Conservation (phyloP, 1,140 invertebrate species). For the Phortica variegata region DNA sequence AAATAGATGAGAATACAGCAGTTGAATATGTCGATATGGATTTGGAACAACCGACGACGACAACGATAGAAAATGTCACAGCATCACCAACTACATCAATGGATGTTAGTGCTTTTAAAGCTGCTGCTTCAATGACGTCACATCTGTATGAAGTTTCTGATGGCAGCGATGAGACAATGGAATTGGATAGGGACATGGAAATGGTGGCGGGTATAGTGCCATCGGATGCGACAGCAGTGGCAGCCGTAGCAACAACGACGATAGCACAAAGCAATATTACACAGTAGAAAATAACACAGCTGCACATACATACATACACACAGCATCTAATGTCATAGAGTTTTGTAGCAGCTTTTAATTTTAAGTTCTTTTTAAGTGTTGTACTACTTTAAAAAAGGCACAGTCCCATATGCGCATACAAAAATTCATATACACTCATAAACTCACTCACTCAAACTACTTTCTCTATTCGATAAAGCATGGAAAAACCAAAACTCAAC, state of each 20-base stretch:
- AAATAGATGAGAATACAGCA: conserved; percentile 43
- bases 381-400: conserved; percentile 11
- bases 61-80: conserved; percentile 30
- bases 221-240: not conserved
- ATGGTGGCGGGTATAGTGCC: conserved; percentile 3
- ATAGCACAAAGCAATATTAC: conserved; percentile 5
- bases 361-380: too few species aligned
- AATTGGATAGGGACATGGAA: not conserved
- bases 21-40: conserved; percentile 54
- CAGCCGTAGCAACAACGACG: not conserved
- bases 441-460: too few species aligned
- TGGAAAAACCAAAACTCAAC: too few species aligned
- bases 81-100: conserved; percentile 23
- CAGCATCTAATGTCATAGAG: conserved; percentile 9
- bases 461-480: too few species aligned
- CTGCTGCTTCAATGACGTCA: too few species aligned
- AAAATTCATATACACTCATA: conserved; percentile 1
- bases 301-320: conserved; percentile 6
- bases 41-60: conserved; percentile 31
- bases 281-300: not conserved
- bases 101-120: too few species aligned
- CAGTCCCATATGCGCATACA: conserved; percentile 1
- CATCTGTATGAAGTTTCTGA: conserved; percentile 29
- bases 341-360: too few species aligned
- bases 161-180: conserved; percentile 12